phyloP scores from a whole-genome alignment of 1,140 invertebrate species.

The Campodea augens region DNA sequence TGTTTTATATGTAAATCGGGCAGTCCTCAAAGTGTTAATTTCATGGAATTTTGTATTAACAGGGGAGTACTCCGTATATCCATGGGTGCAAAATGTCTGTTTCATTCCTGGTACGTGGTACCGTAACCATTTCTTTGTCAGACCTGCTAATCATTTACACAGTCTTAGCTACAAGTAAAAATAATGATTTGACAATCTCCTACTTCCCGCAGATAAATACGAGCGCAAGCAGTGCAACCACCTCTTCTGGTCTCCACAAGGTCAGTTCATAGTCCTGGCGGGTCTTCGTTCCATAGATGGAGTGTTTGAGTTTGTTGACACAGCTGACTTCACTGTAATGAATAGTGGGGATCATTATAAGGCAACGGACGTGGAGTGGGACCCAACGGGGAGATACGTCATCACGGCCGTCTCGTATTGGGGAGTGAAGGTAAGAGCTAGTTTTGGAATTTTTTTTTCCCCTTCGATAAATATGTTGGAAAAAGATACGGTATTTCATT shows the following conservation, averaged over 20 bases:
- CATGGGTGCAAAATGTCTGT: too few species aligned
- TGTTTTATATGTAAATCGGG: too few species aligned
- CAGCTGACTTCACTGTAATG: conserved; percentile 86
- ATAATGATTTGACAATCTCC: too few species aligned
- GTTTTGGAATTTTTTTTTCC: too few species aligned
- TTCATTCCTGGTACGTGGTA: neutral
- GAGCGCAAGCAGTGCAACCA: conserved; percentile 85
- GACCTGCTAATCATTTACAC: conserved; percentile 2
- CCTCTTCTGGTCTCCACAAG: conserved; percentile 89
- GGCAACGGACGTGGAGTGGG: conserved; percentile 95
- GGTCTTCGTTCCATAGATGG: conserved; percentile 66
- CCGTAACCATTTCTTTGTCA: neutral
- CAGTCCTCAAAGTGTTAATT: too few species aligned
- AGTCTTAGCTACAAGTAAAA: conserved; percentile 5
- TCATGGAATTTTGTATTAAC: too few species aligned
- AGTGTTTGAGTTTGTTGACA: conserved; percentile 86
- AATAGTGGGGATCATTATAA: conserved; percentile 81
- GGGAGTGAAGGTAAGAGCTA: conserved; percentile 72
- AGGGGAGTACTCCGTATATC: too few species aligned
- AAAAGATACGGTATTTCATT: too few species aligned
- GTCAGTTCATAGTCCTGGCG: conserved; percentile 88
- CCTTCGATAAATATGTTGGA: too few species aligned
- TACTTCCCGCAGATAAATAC: conserved; percentile 43
- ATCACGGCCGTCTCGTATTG: conserved; percentile 85
- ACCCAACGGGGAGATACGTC: conserved; percentile 94